Conservation (phyloP, 2,888 invertebrate genomes). For the Dynastes grantii region DNA sequence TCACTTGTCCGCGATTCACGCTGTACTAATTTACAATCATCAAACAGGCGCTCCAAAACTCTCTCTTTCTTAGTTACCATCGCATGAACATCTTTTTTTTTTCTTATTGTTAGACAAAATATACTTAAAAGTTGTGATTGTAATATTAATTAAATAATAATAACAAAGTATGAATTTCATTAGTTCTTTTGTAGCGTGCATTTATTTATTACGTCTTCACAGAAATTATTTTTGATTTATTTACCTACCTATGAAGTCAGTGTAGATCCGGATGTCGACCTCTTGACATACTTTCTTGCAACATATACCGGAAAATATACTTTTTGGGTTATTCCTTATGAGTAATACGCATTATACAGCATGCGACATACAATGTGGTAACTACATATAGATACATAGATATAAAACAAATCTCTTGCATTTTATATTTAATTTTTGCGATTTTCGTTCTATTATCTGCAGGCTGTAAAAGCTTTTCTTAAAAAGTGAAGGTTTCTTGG, state of each 20-base stretch:
- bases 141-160: neutral
- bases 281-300: conserved; percentile 48
- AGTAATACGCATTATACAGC: neutral
- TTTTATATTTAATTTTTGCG: no score
- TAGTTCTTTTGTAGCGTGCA: neutral
- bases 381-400: no score
- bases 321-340: conserved; percentile 37
- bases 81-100: neutral
- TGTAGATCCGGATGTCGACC: conserved; percentile 50
- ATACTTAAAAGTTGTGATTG: neutral
- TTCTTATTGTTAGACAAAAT: neutral
- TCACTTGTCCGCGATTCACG: conserved; percentile 45
- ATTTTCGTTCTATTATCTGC: no score
- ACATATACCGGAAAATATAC: conserved; percentile 27
- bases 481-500: no score
- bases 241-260: neutral
- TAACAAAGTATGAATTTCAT: neutral
- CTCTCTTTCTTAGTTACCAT: conserved; percentile 47
- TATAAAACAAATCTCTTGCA: no score
- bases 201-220: neutral
- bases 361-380: no score
- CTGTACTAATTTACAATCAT: conserved; percentile 37
- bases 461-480: no score
- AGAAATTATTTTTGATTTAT: neutral
- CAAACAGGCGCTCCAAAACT: conserved; percentile 45